Percentiles rank a stretch among this genome's conserved stretches.
These are phyloP conservation scores for Lumbricus terrestris DNA, from an alignment of 2,888 invertebrate genomes.

Conservation along the genomic window DNA sequence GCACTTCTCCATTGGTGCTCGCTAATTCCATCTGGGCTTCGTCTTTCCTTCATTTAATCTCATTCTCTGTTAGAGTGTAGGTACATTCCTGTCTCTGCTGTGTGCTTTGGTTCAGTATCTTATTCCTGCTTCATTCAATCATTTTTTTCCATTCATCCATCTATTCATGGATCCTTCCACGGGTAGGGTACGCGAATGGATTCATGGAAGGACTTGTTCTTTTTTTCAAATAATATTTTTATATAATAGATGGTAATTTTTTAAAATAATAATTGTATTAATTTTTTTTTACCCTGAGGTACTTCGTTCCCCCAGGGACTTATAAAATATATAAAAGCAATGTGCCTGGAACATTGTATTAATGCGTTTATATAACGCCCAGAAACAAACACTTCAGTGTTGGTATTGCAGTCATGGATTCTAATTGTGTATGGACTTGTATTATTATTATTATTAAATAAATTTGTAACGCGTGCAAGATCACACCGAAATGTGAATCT, in stretches of 20 bases:
- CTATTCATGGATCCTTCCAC: not conserved
- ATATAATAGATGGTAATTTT: not conserved
- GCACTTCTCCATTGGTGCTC: not conserved
- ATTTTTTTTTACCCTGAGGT: too few species aligned
- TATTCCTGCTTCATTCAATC: not conserved
- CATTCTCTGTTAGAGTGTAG: not conserved
- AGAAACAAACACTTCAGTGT: not conserved
- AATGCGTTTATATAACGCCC: too few species aligned
- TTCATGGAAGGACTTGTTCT: not conserved
- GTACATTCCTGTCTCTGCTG: not conserved
- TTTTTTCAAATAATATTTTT: not conserved
- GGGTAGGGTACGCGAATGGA: not conserved
- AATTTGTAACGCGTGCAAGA: too few species aligned
- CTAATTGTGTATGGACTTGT: not conserved
- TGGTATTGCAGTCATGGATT: not conserved
- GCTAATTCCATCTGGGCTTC: not conserved
- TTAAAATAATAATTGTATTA: not conserved
- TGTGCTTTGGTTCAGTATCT: not conserved
- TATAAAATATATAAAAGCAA: too few species aligned
- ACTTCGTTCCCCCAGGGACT: too few species aligned
- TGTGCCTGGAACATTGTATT: too few species aligned
- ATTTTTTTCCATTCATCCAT: not conserved
- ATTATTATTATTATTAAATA: too few species aligned
- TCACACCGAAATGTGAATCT: too few species aligned
- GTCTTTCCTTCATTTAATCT: not conserved